Base-by-base conservation (phyloP, 2,113 vertebrate species). In the Elanus axillaris region DNA sequence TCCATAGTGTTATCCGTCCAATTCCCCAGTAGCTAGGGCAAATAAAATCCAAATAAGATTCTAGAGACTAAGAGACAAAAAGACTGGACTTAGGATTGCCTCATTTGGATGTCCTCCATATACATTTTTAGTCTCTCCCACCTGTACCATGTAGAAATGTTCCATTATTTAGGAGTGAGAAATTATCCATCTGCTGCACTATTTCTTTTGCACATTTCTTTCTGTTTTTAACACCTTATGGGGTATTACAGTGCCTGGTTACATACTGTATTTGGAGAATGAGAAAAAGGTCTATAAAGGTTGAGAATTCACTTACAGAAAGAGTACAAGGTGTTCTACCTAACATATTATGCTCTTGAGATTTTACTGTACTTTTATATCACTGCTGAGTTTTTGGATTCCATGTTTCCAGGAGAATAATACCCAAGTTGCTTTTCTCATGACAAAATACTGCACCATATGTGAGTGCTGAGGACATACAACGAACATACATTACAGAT, bases 131-230 rank as follows among this genome's bases (percentile, higher is more conserved):
- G 87, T 40, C 56, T 81, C 20, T 71, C 23, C 36, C 26, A 38
- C 7, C 55, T 71, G 63, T 86, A 21, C 76, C 26, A 4, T 3
- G 25, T 42, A 32, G 68, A 92, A 63, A 74, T 78, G 40, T 58
- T 94, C 83, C 43, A 79, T 96, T 93, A 78, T 87, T 89, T 56
- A 85, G 60, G 86, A 95, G 36, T 63, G 86, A 87, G 88, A 85
- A 95, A 48, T 67, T 40, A 15, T 13, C 93, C 88, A 76, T 94
- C 86, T 96, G 76, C 82, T 86, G 91, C 79, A 21, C 72, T 66
- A 2, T 64, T 86, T 83, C 32, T 83, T 55, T 71, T 67, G 55
- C 34, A 29, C 16, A 6, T 74, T 87, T 83, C 40, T 86, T 27
- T 80, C 47, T 73, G 64, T 3, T 77, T 80, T 81, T 84, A 74